Evolutionary conservation across 2,888 invertebrate species (phyloP).

Genomic region (Acleris holmiana): DNA sequence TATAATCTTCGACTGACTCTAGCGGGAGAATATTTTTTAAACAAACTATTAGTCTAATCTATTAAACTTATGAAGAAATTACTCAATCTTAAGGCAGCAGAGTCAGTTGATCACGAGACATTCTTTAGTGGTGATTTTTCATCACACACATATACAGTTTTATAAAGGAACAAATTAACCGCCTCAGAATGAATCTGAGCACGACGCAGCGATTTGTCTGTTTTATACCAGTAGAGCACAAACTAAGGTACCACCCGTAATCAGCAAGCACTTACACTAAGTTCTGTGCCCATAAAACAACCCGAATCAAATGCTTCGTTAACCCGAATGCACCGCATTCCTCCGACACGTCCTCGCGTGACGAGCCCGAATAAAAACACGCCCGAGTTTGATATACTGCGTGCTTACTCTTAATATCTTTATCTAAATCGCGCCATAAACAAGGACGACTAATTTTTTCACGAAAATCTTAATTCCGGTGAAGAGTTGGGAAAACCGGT

Average conservation of each 20-base stretch:
- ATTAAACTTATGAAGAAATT: too few relatives aligned
- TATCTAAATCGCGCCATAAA: slow-evolving; percentile 75
- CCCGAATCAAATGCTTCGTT: slow-evolving; percentile 24
- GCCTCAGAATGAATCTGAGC: too few relatives aligned
- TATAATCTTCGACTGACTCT: too few relatives aligned
- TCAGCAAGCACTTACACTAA: slow-evolving; percentile 18
- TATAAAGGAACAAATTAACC: too few relatives aligned
- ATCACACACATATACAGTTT: too few relatives aligned
- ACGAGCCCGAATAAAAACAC: slow-evolving; percentile 68
- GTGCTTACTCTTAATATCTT: slow-evolving; percentile 75
- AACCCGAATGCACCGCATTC: slow-evolving; percentile 54
- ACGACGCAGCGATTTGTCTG: too few relatives aligned
- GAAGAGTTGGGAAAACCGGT: slow-evolving; percentile 16
- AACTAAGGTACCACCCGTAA: background rate
- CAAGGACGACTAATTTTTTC: slow-evolving; percentile 62
- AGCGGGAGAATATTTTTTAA: too few relatives aligned
- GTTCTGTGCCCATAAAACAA: slow-evolving; percentile 17
- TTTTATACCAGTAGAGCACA: background rate
- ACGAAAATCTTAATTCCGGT: slow-evolving; percentile 39
- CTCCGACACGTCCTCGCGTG: slow-evolving; percentile 72
- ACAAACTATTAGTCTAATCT: too few relatives aligned
- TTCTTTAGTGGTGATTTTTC: too few relatives aligned
- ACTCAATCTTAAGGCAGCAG: too few relatives aligned
- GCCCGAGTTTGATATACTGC: slow-evolving; percentile 74
- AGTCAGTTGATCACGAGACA: too few relatives aligned